Evolutionary conservation across 2,113 vertebrate species (phyloP), one percentile per base, ranked within the genome.

Genomic region (Saimiri boliviensis): DNA sequence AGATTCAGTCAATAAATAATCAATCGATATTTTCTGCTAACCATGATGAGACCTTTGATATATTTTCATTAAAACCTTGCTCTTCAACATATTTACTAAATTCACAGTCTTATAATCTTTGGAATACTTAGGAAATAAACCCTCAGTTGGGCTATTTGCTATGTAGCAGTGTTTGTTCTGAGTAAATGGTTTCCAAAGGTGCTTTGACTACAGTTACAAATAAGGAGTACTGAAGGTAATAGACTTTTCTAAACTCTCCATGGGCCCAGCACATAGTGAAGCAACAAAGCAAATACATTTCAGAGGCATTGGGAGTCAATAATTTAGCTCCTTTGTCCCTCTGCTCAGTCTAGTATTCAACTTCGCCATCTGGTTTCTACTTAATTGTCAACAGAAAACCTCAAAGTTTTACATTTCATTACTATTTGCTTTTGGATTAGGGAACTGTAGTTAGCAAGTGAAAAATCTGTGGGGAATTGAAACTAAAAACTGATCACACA

Each of bases 391-490:
- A 93, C 70, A 80, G 83, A 89, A 91, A 45, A 93, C 27, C 25
- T 56, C 60, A 47, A 95, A 30, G 35, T 84, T 96, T 95, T 90
- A 58, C 25, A 82, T 52, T 73, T 49, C 71, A 73, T 94, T 83
- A 89, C 45, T 32, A 82, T 42, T 82, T 94, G 32, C 25, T n/a
- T 90, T 94, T 86, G 90, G 37, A 93, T 95, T 89, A 93, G 21
- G 5, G 23, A 88, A 93, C 66, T 74, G 12, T 56, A 76, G 56
- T 58, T 90, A 79, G 58, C 45, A 95, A 93, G 71, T 86, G 23
- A 89, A 96, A 81, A 97, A 49, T 17, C 83, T 86, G 32, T 83
- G 47, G 71, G 13, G n/a, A 93, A 37, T 70, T 71, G 14, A 77
- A 94, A 89, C 20, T 86, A 85, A 80, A 58, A 91, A 89, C 42